Evolutionary conservation across 1,140 invertebrate species (phyloP), one percentile per base, ranked within the genome.

Genomic region (Lasioglossum baleicum): DNA sequence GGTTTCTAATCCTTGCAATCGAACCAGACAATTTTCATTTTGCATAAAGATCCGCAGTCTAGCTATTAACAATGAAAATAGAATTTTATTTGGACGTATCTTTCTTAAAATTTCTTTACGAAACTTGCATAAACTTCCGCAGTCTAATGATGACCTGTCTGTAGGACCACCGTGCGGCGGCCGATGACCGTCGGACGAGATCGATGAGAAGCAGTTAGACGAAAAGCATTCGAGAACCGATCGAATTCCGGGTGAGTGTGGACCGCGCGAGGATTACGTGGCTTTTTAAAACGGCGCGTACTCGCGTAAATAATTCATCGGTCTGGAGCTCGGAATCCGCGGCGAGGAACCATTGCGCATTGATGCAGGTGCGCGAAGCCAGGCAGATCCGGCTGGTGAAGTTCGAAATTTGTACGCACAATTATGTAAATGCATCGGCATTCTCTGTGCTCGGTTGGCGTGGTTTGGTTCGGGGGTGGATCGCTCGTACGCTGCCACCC

Each of bases 351-450:
- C 58, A 75, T 53, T 20, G n/a, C 65, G 42, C 10, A 11, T 48
- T 68, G 40, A 35, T 65, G 61, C 58, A 60, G 51, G 61, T 75
- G 6, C 44, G 66, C 40, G 51, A 71, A 85, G 81, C 83, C 79
- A 58, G 26, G 81, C 84, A 87, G 91, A 91, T 91, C 90, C 88
- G 90, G 75, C 80, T 78, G 75, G 81, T 80, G 80, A 90, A 91
- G 84, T 91, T 91, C 65, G 83, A 86, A 91, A 91, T 91, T 90
- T 91, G 89, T 89, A 91, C 89, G 86, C 88, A 89, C 90, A 91
- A 91, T 92, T 91, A 92, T 92, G 90, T 76, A 91, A 91, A 91
- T 91, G 82, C 87, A 82, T 83, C 83, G 86, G 83, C 75, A 88
- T 91, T 85, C 84, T 87, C 81, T 82, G 85, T 86, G 73, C 76